A percentile compares a stretch with the other conserved stretches of the same genome.
These are phyloP conservation scores for Calliphora vicina DNA, from an alignment of 1,140 invertebrate genomes.

Conservation along the genomic window DNA sequence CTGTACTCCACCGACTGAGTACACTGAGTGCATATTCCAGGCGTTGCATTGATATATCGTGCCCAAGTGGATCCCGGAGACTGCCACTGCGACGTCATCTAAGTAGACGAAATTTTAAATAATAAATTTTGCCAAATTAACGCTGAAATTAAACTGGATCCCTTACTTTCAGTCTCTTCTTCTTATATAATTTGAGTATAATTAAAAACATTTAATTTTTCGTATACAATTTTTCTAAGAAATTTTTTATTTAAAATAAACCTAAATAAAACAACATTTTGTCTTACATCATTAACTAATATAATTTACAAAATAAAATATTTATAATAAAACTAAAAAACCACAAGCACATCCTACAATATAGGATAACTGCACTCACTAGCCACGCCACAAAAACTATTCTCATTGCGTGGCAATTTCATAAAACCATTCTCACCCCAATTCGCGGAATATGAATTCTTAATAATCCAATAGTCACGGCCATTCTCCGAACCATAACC, in stretches of 20 bases:
- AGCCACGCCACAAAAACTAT: slow-evolving; percentile 75
- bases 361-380: slow-evolving; percentile 61
- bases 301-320: slow-evolving; percentile 12
- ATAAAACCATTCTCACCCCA: slow-evolving; percentile 82
- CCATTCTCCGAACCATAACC: slow-evolving; percentile 69
- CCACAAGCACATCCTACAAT: slow-evolving; percentile 27
- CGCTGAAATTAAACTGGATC: too few species aligned
- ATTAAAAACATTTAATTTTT: too few species aligned
- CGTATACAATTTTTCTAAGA: too few species aligned
- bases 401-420: slow-evolving; percentile 70
- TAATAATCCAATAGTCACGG: slow-evolving; percentile 81
- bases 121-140: too few species aligned
- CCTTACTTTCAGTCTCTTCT: too few species aligned
- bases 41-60: too few species aligned
- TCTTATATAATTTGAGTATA: too few species aligned
- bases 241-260: background rate
- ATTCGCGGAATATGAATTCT: slow-evolving; percentile 75
- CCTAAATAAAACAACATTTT: background rate
- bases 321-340: slow-evolving; percentile 19
- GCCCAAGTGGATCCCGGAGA: too few species aligned
- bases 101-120: too few species aligned
- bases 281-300: background rate
- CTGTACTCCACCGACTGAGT: too few species aligned
- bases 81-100: too few species aligned
- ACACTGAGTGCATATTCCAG: too few species aligned